These are phyloP conservation scores for Ophion ellenae DNA, from an alignment of 2,888 invertebrate genomes.

Conservation along the genomic window DNA sequence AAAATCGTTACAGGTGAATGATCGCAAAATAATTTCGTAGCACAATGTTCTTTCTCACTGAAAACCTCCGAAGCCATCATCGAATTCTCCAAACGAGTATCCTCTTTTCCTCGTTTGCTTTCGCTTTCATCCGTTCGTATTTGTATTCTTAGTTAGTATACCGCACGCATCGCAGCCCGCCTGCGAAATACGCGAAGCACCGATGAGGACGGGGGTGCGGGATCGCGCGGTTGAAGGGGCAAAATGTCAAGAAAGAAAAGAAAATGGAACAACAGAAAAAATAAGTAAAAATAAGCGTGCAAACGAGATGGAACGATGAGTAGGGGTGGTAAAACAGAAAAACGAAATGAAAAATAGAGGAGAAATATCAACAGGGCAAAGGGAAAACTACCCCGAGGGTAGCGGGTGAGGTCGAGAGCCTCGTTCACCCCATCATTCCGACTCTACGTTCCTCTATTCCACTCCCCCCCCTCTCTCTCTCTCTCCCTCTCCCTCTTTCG, in stretches of 20 bases:
- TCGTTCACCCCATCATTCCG: slow-evolving; percentile 57
- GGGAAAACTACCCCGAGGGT: slow-evolving; percentile 60
- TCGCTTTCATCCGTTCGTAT: slow-evolving; percentile 30
- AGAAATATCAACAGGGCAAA: slow-evolving; percentile 48
- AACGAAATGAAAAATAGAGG: slow-evolving; percentile 58
- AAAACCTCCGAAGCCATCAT: slow-evolving; percentile 73
- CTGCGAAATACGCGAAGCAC: slow-evolving; percentile 27
- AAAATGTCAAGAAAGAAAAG: slow-evolving; percentile 38
- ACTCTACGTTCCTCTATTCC: slow-evolving; percentile 18
- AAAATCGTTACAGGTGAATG: background rate
- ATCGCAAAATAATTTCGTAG: background rate
- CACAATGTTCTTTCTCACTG: background rate
- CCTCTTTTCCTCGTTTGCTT: slow-evolving; percentile 54
- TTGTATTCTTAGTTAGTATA: slow-evolving; percentile 25
- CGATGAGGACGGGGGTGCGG: background rate
- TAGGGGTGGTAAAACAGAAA: slow-evolving; percentile 48
- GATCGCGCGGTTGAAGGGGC: background rate
- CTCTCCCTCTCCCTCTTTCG: slow-evolving; percentile 22
- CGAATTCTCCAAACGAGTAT: slow-evolving; percentile 82
- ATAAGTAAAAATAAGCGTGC: slow-evolving; percentile 50
- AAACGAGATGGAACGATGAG: slow-evolving; percentile 62
- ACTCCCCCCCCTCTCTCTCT: slow-evolving; percentile 23
- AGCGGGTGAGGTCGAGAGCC: slow-evolving; percentile 61
- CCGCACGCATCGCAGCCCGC: slow-evolving; percentile 37
- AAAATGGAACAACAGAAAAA: slow-evolving; percentile 46